Conservation (phyloP, 2,113 vertebrate genomes). For the Cercocebus atys region DNA sequence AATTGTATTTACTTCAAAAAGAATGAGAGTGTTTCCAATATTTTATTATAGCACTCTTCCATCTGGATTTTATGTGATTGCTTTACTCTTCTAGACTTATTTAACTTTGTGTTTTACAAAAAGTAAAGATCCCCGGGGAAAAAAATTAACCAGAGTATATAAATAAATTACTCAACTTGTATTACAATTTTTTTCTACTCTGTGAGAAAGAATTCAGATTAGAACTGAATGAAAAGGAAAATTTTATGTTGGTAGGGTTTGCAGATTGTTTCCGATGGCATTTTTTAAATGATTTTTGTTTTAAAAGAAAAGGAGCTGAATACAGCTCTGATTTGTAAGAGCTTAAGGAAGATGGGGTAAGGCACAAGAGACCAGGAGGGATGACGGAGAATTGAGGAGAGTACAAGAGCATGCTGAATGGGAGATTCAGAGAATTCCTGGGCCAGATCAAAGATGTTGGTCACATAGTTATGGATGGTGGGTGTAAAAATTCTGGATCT, state of each 20-base stretch:
- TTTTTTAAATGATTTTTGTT: neutral
- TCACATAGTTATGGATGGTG: too few species aligned
- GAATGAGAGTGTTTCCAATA: neutral
- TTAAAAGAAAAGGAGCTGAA: neutral
- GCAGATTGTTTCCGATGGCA: neutral
- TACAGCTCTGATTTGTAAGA: neutral
- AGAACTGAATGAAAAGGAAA: neutral
- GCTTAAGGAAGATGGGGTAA: neutral
- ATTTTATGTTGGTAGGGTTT: neutral
- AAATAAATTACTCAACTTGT: neutral
- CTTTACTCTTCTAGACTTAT: slow-evolving; percentile 14
- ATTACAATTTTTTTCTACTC: neutral
- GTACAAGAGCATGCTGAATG: neutral
- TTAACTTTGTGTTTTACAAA: slow-evolving; percentile 43
- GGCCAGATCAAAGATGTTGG: neutral
- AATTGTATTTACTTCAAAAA: slow-evolving; percentile 39
- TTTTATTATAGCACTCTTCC: neutral
- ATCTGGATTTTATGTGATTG: neutral
- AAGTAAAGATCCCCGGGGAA: neutral
- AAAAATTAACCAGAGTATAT: neutral
- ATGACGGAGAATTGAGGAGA: neutral
- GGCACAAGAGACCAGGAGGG: too few species aligned
- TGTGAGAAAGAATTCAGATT: slow-evolving; percentile 12
- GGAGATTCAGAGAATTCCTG: neutral
- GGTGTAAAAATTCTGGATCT: neutral